Evolutionary conservation across 2,113 vertebrate species (phyloP), one percentile per base, ranked within the genome.

Genomic region (Entomyzon cyanotis): DNA sequence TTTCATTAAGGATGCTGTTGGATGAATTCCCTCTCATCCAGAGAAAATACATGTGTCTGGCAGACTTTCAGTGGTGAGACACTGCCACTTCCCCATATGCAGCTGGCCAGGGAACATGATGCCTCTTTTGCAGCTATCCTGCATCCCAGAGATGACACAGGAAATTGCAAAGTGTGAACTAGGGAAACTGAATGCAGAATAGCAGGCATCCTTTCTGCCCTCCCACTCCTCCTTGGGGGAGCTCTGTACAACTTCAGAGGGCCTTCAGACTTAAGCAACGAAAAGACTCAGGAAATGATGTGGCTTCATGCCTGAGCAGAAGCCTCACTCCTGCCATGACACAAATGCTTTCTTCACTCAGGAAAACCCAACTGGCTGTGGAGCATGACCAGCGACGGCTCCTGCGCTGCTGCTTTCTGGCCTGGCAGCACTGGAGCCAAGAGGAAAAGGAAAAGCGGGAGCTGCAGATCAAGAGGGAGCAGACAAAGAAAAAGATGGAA

Each of bases 401-500:
- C 94, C 94, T 99, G 90, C 95, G 87, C 55, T 88, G 87, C 90
- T 98, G 94, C 96, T 97, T 99, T 70, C 92, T 89, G 64, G 98
- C 98, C 11, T 99, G 99, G 99, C 98, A 97, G 85, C 52, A 37
- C n/a, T 99, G 99, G 98, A 97, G 98, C 93, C 97, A 28, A 74
- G 92, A 59, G 6, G 98, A 98, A 93, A 95, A 27, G 22, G 97
- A 98, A 41, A 97, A 97, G 52, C 96, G 86, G 84, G 96, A 98
- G 55, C 97, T 99, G 78, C 97, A 98, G 33, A 74, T 91, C 19
- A 97, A 95, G 83, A 99, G 98, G 64, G 97, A 98, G 68, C 98
- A 99, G 96, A 99, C 92, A 1, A 98, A 97, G 39, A 97, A 77
- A 90, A 99, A 99, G 97, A 99, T 99, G 98, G 97, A 97, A 15